phyloP scores from a whole-genome alignment of 2,113 vertebrate species.

The Charina bottae region DNA sequence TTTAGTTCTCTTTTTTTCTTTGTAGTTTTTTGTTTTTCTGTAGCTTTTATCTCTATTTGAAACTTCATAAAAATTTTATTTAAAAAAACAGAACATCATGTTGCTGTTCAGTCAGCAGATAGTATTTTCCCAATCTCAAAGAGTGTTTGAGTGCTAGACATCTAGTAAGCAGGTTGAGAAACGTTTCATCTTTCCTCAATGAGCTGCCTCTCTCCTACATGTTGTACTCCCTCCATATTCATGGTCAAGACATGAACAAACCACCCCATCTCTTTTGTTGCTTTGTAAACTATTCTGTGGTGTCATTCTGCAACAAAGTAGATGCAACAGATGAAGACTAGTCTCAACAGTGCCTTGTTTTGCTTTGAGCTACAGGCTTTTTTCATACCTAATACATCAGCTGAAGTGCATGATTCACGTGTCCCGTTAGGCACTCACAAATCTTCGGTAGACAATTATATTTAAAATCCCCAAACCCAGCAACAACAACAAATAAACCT shows the following conservation, averaged over 20 bases:
- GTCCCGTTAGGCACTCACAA: conserved; percentile 34
- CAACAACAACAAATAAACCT: conserved; percentile 19
- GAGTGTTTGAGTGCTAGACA: neutral
- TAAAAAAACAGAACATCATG: neutral
- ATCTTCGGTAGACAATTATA: conserved; percentile 42
- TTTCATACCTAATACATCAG: accelerated
- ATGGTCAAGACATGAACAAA: neutral
- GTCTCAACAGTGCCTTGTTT: neutral
- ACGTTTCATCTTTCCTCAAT: neutral
- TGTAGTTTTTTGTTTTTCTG: no score
- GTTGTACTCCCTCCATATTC: neutral
- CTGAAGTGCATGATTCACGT: neutral
- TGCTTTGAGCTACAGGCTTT: neutral
- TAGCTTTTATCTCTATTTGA: no score
- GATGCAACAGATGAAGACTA: neutral
- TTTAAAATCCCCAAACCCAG: neutral
- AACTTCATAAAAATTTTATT: no score
- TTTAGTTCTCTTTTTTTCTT: no score
- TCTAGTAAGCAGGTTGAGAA: neutral
- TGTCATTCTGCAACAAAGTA: neutral
- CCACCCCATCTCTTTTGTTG: neutral
- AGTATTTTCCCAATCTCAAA: neutral
- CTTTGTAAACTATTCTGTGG: neutral
- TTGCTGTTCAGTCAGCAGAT: neutral
- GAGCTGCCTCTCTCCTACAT: neutral